A percentile compares a stretch with the other conserved stretches of the same genome.
These are phyloP conservation scores for Cetonia aurata DNA, from an alignment of 2,888 invertebrate species.

Conservation along the genomic window DNA sequence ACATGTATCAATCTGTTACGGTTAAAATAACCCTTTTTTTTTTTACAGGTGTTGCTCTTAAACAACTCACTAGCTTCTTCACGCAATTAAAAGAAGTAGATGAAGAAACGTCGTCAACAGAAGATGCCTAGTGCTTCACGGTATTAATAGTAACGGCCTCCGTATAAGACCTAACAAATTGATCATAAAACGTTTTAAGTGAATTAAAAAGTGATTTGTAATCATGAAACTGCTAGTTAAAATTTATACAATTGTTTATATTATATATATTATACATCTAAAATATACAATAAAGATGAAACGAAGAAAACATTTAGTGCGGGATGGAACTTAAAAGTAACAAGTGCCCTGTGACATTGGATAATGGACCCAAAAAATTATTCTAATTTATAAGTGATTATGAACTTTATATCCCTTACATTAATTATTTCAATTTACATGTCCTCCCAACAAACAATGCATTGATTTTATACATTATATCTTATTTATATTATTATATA, in stretches of 20 bases:
- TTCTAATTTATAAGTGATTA: constrained; percentile 52
- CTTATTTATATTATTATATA: constrained; percentile 55
- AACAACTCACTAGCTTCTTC: constrained; percentile 81
- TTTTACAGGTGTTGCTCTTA: constrained; percentile 75
- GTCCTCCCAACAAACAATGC: constrained; percentile 47
- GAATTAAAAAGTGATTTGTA: constrained; percentile 56
- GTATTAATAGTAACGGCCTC: constrained; percentile 45
- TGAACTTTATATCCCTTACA: constrained; percentile 47
- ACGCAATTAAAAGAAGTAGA: constrained; percentile 77
- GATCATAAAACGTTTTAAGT: constrained; percentile 50
- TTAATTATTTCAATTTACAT: constrained; percentile 45
- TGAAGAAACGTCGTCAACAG: constrained; percentile 67
- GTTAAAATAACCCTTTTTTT: background rate
- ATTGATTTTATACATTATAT: constrained; percentile 58
- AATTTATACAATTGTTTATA: constrained; percentile 67
- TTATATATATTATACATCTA: constrained; percentile 63
- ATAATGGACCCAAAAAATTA: constrained; percentile 58
- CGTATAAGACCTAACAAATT: constrained; percentile 47
- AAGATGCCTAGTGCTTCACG: constrained; percentile 49
- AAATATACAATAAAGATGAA: constrained; percentile 59
- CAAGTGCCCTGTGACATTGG: constrained; percentile 57
- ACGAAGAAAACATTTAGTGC: constrained; percentile 54
- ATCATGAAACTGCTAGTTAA: constrained; percentile 60
- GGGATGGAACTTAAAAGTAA: constrained; percentile 52
- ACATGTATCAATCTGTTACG: background rate